Evolutionary conservation across 2,888 invertebrate species (phyloP), one percentile per base, ranked within the genome.

Genomic region (Tridacna crocea): DNA sequence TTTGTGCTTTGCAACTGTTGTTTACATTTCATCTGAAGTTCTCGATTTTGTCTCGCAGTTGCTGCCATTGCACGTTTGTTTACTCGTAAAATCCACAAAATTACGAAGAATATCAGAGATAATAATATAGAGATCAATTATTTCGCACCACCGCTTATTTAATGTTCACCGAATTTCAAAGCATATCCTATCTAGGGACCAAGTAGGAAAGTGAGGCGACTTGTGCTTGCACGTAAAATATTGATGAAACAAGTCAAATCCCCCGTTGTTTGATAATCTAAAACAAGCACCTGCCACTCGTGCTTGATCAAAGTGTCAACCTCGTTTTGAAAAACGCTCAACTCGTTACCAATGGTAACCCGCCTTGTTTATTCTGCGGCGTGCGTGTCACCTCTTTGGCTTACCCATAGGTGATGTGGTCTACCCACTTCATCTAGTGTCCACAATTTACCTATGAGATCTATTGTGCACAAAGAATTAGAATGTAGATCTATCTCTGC

Each of bases 21-120:
- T 77, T 92, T 88, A 12, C 93, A 92, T 95, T 96, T 96, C 94
- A 96, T 96, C 92, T 97, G 96, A 95, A 98, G 96, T 94, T 97
- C 97, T 77, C 96, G 96, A 93, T 98, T 97, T 93, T 96, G 96
- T 84, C 97, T 96, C 48, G 96, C 96, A 85, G 96, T 96, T 58
- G 97, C 96, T 73, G 97, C 97, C 94, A 95, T 95, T 22, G 36
- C 36, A 36, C 36, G 36, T 8, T 36, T 36, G 36, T 36, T 36
- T 36, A 36, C 36, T n/a, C n/a, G n/a, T n/a, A 55, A 55, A 55
- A 36, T 36, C 36, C 36, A 8, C 36, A 4, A 36, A 36, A 36
- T 36, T 36, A 36, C 36, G 8, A 36, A 36, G 36, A 36, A 4
- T 2, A 2, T 36, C 36, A 8, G 36, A 8, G n/a, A n/a, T n/a